Base-by-base conservation (phyloP, 2,113 vertebrate genomes). In the Zeus faber region DNA sequence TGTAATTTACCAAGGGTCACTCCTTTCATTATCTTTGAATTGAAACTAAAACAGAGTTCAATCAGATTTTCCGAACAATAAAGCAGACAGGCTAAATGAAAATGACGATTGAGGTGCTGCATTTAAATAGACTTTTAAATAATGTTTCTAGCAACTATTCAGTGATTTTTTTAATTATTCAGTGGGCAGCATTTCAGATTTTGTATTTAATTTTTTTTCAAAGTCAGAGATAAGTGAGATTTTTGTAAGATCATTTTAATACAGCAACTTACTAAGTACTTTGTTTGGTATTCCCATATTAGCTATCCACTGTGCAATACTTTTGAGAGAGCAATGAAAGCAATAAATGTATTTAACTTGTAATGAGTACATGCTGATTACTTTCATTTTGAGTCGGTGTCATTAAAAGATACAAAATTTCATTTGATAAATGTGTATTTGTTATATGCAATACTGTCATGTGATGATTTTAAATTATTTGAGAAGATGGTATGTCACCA, bases 361-460 rank as follows among this genome's bases (percentile, higher is more conserved):
- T 18, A 40, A n/a, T n/a, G n/a, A n/a, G 41, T 49, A 43, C 26
- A 33, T 37, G 33, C 13, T n/a, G 23, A 35, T 22, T 22, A 21
- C 13, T 49, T 27, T 37, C 14, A n/a, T 23, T 22, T 20, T 13
- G 29, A 49, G 10, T 54, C n/a, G 2, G 45, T 45, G 16, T 55
- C 16, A 21, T 47, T 3, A 9, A 54, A 25, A 35, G n/a, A 48
- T 56, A 64, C 45, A 40, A 58, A 58, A 18, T 25, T n/a, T 47
- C 9, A 27, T 43, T n/a, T 50, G 31, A 63, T n/a, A 37, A 5
- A 14, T 33, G 54, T 77, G 57, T 77, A 48, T 17, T 65, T 50
- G 54, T 16, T 55, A 47, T 62, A 73, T 82, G 74, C 74, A 80
- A 79, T 67, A 62, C 39, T 69, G 29, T 63, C 43, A 68, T 65